Conservation (phyloP, 2,888 invertebrate species). For the Petrophora chlorosata region DNA sequence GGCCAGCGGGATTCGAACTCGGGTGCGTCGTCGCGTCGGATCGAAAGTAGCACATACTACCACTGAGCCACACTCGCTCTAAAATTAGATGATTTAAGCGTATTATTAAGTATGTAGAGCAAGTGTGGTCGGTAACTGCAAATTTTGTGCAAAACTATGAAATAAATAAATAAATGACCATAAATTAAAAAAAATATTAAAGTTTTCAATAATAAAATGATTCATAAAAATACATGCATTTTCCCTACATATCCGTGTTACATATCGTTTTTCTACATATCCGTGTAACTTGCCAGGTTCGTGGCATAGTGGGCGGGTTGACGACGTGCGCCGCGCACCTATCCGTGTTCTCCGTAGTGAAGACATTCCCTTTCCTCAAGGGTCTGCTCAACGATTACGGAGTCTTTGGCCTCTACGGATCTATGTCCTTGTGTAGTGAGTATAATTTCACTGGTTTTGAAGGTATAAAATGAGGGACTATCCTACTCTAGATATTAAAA, state of each 20-base stretch:
- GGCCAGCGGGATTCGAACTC: too few species aligned
- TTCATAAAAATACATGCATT: background rate
- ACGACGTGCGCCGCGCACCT: constrained; percentile 86
- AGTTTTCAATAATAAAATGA: too few species aligned
- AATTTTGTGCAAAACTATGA: too few species aligned
- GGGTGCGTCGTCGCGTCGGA: too few species aligned
- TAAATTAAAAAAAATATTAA: too few species aligned
- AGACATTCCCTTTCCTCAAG: constrained; percentile 85
- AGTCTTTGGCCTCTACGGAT: constrained; percentile 85
- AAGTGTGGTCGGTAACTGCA: too few species aligned
- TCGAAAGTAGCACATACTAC: too few species aligned
- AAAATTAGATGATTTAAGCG: too few species aligned
- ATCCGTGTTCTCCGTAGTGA: constrained; percentile 87
- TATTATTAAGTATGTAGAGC: too few species aligned
- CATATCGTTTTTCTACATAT: background rate
- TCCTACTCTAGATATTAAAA: too few species aligned
- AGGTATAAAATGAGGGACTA: background rate
- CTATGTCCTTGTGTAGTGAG: constrained; percentile 83
- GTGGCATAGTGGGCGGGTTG: constrained; percentile 86
- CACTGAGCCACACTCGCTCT: too few species aligned
- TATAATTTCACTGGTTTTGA: constrained; percentile 11
- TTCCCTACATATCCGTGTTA: background rate
- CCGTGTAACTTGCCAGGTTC: constrained; percentile 67
- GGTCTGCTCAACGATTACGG: constrained; percentile 81
- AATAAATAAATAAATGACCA: too few species aligned